Evolutionary conservation across 1,140 invertebrate genomes (phyloP).

Genomic region (Tribolium madens): DNA sequence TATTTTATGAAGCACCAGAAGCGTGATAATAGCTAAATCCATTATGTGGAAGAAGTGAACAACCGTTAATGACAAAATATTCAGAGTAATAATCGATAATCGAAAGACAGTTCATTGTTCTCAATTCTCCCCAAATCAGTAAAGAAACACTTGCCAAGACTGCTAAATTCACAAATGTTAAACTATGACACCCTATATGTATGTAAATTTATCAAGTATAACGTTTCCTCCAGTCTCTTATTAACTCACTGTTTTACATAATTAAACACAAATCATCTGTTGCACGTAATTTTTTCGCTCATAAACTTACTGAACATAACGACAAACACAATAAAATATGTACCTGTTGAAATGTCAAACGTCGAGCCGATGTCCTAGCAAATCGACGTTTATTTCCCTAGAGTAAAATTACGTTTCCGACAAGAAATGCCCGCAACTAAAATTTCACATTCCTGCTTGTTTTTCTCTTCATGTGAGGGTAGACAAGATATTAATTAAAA

Average conservation of each 20-base stretch:
- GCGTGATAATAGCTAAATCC: background rate
- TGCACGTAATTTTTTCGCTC: background rate
- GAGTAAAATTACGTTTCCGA: background rate
- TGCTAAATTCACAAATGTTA: too few species aligned
- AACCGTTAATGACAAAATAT: background rate
- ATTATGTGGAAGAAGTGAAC: background rate
- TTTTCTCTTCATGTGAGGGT: background rate
- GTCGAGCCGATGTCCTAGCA: background rate
- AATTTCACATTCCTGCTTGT: slow-evolving; percentile 17
- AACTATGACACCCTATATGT: too few species aligned
- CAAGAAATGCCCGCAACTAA: background rate
- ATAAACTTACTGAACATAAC: background rate
- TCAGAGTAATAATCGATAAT: background rate
- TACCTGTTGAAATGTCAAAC: slow-evolving; percentile 24
- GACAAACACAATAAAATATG: slow-evolving; percentile 15
- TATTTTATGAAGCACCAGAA: background rate
- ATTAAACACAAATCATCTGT: background rate
- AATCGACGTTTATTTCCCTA: slow-evolving; percentile 28
- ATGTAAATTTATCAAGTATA: too few species aligned
- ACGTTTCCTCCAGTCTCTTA: background rate
- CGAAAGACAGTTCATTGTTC: background rate
- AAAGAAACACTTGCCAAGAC: background rate
- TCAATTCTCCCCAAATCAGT: background rate
- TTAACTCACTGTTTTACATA: background rate
- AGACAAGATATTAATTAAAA: slow-evolving; percentile 27